Evolutionary conservation across 2,797 vertebrate genomes (phyloP).

Genomic region (Falco columbarius): DNA sequence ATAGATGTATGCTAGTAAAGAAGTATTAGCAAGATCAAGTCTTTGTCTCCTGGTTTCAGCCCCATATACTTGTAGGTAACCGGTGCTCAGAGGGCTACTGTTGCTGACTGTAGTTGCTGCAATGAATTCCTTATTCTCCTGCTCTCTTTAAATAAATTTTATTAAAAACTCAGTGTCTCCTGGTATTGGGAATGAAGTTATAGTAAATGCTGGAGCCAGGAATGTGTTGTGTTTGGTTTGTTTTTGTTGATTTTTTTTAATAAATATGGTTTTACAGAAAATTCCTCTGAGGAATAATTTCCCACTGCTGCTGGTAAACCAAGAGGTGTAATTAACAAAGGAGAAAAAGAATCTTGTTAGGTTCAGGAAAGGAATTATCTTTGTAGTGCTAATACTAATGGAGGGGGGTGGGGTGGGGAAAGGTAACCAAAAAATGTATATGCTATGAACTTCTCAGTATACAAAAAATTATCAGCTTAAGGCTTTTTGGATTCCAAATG

Average conservation of each 20-base stretch:
- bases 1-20: background rate
- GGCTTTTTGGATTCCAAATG: background rate
- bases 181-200: background rate
- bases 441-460: background rate
- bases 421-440: background rate
- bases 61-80: background rate
- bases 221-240: fast-evolving
- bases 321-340: background rate
- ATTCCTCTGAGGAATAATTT: background rate
- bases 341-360: background rate
- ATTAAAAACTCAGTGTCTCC: background rate
- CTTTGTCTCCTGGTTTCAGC: background rate
- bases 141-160: background rate
- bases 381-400: background rate
- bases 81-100: background rate
- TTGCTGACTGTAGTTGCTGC: background rate
- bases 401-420: background rate
- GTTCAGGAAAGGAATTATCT: background rate
- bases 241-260: background rate
- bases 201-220: background rate
- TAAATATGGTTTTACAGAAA: background rate
- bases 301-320: background rate
- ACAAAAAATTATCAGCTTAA: background rate
- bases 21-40: background rate
- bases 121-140: background rate